Evolutionary conservation across 2,888 invertebrate genomes (phyloP).

Genomic region (Agrotis ipsilon): DNA sequence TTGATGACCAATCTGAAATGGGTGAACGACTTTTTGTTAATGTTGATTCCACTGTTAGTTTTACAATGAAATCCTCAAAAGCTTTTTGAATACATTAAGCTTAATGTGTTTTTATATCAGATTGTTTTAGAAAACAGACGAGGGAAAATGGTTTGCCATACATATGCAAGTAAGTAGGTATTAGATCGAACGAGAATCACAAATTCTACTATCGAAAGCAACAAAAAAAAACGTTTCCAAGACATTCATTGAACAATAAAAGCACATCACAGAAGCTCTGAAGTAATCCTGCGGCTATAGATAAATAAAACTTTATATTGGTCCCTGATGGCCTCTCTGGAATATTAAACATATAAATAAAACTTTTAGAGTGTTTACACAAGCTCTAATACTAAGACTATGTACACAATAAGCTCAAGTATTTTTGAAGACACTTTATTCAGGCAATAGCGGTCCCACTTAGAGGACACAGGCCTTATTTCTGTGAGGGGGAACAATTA

Average conservation of each 20-base stretch:
- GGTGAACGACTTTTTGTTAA: constrained; percentile 40
- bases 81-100: constrained; percentile 24
- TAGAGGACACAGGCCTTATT: no score
- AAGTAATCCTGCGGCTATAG: constrained; percentile 23
- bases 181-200: background rate
- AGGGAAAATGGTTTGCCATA: background rate
- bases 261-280: constrained; percentile 18
- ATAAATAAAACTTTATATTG: constrained; percentile 43
- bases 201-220: background rate
- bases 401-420: constrained; percentile 18
- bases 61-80: constrained; percentile 34
- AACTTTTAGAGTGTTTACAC: constrained; percentile 20
- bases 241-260: constrained; percentile 13
- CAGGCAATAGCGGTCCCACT: no score
- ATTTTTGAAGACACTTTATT: constrained; percentile 6
- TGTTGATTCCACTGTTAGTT: constrained; percentile 41
- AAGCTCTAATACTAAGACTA: constrained; percentile 14
- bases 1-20: constrained; percentile 50
- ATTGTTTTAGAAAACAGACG: background rate
- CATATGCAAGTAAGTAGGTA: background rate
- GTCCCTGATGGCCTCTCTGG: constrained; percentile 25
- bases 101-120: constrained; percentile 1
- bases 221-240: constrained; percentile 6
- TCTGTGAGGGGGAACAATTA: no score
- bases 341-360: constrained; percentile 44